Evolutionary conservation across 2,797 vertebrate species (phyloP), one percentile per base, ranked within the genome.

Genomic region (Enteromius thamalakanensis): DNA sequence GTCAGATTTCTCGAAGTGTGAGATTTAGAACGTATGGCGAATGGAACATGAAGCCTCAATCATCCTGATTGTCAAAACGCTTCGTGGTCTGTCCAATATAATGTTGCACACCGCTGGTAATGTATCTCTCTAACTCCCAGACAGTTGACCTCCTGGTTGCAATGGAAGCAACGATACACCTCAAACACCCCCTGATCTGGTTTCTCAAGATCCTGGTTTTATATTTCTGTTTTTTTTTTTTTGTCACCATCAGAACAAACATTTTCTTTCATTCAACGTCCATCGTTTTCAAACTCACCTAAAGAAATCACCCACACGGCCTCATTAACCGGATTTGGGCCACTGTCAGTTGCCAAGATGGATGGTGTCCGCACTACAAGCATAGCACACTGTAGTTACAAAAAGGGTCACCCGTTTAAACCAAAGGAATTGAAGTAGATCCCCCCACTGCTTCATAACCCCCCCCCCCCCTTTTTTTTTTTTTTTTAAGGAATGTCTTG

Each of bases 401-500:
- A 86, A 86, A 83, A 88, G 86, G 85, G 87, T 86, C 84, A 87
- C 74, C 82, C 53, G 40, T 89, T 87, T 87, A 84, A 77, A 42
- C 47, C 12, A 23, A 84, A 72, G 42, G 32, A 69, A 58, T 65
- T 40, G 32, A 75, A 26, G 65, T 67, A 74, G 70, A 86, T 51
- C 6, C 2, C 55, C 1, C 3, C 29, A 15, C 60, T 2, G 60
- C 60, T 11, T 21, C 23, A 21, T 7, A 47, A 12, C 15, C 47
- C 17, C 1, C 37, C 37, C 32, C 58, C 80, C 87, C 45, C 45
- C 89, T 1, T 3, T 47, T 47, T 89, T 89, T 1, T 3, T 47
- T 47, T 89, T 89, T 87, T 79, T 85, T 89, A 87, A 92, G 89
- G 87, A 91, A 89, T 90, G 88, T 91, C 92, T 91, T 91, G 87